Conservation (phyloP, 64 coral and sea anemone species). For the Dendronephthya gigantea region DNA sequence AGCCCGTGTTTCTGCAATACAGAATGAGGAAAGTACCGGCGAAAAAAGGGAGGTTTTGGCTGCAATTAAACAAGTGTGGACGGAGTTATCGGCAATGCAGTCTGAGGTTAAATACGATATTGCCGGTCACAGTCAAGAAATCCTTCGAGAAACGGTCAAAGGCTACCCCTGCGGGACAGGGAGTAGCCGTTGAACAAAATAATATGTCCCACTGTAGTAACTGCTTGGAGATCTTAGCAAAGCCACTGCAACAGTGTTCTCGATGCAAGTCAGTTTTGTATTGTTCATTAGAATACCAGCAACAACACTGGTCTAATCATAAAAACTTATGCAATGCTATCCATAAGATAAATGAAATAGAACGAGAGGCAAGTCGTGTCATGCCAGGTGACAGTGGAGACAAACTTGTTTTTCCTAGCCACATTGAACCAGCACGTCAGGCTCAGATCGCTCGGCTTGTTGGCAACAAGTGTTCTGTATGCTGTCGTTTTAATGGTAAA, state of each 20-base stretch:
- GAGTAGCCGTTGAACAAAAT: background rate
- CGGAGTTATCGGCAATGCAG: conserved; percentile 9
- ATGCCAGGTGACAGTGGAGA: background rate
- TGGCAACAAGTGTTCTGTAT: background rate
- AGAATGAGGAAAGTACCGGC: background rate
- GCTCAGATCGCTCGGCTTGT: background rate
- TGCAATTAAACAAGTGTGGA: conserved; percentile 23
- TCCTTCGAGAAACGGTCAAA: conserved; percentile 12
- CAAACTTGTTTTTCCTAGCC: background rate
- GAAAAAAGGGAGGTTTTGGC: conserved; percentile 13
- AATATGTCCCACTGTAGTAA: background rate
- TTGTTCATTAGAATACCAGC: background rate
- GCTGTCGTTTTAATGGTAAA: background rate
- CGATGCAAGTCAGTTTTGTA: conserved; percentile 10
- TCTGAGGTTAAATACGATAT: conserved; percentile 25
- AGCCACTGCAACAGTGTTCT: background rate
- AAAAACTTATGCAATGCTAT: conserved; percentile 26
- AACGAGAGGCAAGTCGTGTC: background rate
- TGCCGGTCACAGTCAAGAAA: no score
- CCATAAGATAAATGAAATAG: background rate
- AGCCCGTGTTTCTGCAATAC: conserved; percentile 9
- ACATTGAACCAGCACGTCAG: background rate
- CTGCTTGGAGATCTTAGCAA: background rate
- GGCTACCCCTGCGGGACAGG: conserved; percentile 29
- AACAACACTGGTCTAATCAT: conserved; percentile 3